These are phyloP conservation scores for Diloba caeruleocephala DNA, from an alignment of 2,888 invertebrate species.

Conservation along the genomic window DNA sequence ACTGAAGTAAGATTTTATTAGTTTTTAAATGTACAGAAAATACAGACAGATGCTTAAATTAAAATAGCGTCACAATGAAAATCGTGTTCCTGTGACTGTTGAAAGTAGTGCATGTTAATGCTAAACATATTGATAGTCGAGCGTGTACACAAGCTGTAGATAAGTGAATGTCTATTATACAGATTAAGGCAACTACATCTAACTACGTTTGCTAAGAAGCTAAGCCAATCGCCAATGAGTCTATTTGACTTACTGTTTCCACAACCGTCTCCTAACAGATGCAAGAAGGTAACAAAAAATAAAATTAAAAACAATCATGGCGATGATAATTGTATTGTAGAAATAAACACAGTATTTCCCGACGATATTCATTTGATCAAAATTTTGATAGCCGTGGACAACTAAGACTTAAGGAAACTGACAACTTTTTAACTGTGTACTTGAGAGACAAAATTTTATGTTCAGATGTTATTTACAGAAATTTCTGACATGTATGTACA, in stretches of 20 bases:
- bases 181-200: slow-evolving; percentile 70
- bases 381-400: slow-evolving; percentile 31
- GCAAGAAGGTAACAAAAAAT: slow-evolving; percentile 87
- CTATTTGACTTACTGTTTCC: slow-evolving; percentile 88
- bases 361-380: slow-evolving; percentile 52
- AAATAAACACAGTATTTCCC: slow-evolving; percentile 66
- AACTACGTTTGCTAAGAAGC: slow-evolving; percentile 74
- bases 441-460: too few relatives aligned
- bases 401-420: slow-evolving; percentile 22
- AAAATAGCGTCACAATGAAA: slow-evolving; percentile 40
- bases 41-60: slow-evolving; percentile 43
- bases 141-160: slow-evolving; percentile 53
- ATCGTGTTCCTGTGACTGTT: slow-evolving; percentile 42
- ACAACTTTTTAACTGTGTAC: slow-evolving; percentile 1
- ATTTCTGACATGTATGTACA: too few relatives aligned
- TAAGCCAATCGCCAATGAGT: slow-evolving; percentile 84
- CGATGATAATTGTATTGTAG: slow-evolving; percentile 70
- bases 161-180: slow-evolving; percentile 57
- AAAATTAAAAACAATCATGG: slow-evolving; percentile 80
- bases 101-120: slow-evolving; percentile 51
- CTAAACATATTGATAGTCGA: slow-evolving; percentile 41
- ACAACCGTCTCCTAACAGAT: slow-evolving; percentile 89
- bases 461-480: too few relatives aligned
- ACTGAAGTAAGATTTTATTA: slow-evolving; percentile 37
- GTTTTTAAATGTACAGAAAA: slow-evolving; percentile 42